Percentiles rank a stretch among this genome's conserved stretches.
Conservation (phyloP, 30 jellyfish, hydroid and myxozoan genomes). For the Pseudorhiza aurosa region DNA sequence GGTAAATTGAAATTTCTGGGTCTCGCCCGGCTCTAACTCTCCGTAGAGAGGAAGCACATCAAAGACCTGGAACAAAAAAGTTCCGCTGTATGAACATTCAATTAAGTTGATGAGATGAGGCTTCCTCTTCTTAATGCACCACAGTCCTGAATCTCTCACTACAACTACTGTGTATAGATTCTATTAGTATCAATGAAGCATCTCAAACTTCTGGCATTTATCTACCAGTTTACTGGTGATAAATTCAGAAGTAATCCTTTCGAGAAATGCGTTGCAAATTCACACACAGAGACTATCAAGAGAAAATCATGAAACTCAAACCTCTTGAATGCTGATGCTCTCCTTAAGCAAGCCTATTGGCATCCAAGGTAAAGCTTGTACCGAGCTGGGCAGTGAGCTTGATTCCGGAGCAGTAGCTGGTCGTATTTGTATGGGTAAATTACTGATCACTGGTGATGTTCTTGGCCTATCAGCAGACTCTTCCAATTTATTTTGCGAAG, state of each 20-base stretch:
- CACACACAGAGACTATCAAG: no score
- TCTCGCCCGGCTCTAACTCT: conserved; percentile 85
- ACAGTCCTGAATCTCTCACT: no score
- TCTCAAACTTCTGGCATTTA: no score
- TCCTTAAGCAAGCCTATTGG: conserved; percentile 27
- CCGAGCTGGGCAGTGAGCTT: conserved; percentile 2
- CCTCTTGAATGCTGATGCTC: conserved; percentile 68
- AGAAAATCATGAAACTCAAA: no score
- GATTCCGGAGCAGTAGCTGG: conserved; percentile 78
- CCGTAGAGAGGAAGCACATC: conserved; percentile 96
- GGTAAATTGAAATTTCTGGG: conserved; percentile 90
- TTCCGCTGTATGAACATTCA: no score
- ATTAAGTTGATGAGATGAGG: neutral
- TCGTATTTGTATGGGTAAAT: conserved; percentile 52
- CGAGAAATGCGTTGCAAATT: no score
- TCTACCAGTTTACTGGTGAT: no score
- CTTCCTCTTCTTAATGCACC: no score
- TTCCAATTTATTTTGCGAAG: neutral
- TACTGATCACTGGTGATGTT: conserved; percentile 73
- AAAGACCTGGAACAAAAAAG: conserved; percentile 65
- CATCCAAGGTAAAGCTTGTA: conserved; percentile 63
- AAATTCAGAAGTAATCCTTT: no score
- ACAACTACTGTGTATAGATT: no score
- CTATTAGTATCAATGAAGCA: no score
- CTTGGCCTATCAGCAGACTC: conserved; percentile 50